Percentiles rank a stretch among this genome's conserved stretches.
Evolutionary conservation across 2,888 invertebrate species (phyloP).

Genomic region (Alviniconcha strummeri): DNA sequence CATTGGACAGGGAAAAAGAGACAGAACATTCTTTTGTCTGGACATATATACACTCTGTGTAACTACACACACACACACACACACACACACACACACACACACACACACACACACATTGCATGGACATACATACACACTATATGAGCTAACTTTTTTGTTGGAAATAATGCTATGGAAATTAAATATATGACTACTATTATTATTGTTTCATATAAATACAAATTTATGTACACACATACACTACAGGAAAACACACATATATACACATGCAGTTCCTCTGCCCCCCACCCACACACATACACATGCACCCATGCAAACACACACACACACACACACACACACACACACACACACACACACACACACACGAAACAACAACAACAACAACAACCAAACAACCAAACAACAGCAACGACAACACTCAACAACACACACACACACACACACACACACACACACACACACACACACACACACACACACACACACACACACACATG

Average conservation of each 20-base stretch:
- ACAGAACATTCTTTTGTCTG: background rate
- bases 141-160: too few relatives aligned
- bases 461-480: background rate
- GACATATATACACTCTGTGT: background rate
- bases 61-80: background rate
- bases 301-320: background rate
- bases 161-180: background rate
- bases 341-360: background rate
- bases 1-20: background rate
- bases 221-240: background rate
- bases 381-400: too few relatives aligned
- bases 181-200: background rate
- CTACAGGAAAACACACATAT: background rate
- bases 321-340: background rate
- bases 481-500: background rate
- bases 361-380: too few relatives aligned
- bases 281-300: background rate
- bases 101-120: background rate
- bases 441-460: background rate
- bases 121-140: background rate
- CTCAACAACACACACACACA: too few relatives aligned
- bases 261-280: background rate
- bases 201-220: background rate
- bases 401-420: too few relatives aligned
- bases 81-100: constrained; percentile 7